These are phyloP conservation scores for Gonioctena quinquepunctata DNA, from an alignment of 1,140 invertebrate genomes.

Conservation along the genomic window DNA sequence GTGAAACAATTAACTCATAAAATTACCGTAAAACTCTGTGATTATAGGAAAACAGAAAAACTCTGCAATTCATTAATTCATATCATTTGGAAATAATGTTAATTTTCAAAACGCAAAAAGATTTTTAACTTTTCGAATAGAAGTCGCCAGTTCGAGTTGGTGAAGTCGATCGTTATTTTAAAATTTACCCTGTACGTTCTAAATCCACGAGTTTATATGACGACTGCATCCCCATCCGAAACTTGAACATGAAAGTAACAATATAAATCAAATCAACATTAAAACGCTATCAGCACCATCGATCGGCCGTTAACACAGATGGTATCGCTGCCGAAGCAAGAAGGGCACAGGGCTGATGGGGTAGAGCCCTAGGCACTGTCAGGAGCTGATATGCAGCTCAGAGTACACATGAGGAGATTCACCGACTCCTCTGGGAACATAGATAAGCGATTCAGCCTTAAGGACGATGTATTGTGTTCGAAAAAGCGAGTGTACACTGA, in stretches of 20 bases:
- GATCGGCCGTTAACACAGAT: conserved; percentile 46
- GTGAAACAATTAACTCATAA: too few species aligned
- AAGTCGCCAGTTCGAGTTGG: too few species aligned
- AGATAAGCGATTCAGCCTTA: conserved; percentile 13
- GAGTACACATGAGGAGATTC: conserved; percentile 17
- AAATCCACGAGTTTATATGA: too few species aligned
- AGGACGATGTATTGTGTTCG: conserved; percentile 13
- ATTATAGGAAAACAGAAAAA: too few species aligned
- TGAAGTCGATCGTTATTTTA: too few species aligned
- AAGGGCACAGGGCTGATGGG: conserved; percentile 9
- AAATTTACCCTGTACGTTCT: too few species aligned
- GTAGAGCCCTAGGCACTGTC: conserved; percentile 4
- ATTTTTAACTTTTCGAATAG: too few species aligned
- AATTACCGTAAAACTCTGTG: too few species aligned
- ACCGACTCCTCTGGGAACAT: conserved; percentile 10
- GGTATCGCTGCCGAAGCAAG: conserved; percentile 26
- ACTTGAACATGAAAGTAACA: conserved; percentile 3
- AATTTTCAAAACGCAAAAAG: too few species aligned
- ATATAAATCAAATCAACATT: conserved; percentile 44
- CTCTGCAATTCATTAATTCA: too few species aligned
- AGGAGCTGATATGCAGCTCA: conserved; percentile 12
- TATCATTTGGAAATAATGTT: too few species aligned
- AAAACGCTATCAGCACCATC: conserved; percentile 33
- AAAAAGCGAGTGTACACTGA: neutral
- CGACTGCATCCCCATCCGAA: neutral